Conservation (phyloP, 2,888 invertebrate genomes). For the Celastrina argiolus region DNA sequence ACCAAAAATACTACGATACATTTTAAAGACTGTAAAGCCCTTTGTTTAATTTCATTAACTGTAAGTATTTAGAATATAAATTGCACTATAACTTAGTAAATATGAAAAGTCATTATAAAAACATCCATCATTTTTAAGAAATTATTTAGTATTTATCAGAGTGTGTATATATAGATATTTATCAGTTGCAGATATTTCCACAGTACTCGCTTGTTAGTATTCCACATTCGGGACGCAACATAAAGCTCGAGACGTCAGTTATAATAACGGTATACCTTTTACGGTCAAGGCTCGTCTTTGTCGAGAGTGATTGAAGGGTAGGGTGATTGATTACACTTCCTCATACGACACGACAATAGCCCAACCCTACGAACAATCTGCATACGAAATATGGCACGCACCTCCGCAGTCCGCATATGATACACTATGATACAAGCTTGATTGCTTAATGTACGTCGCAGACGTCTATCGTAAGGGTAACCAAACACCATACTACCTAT, state of each 20-base stretch:
- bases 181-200: not conserved
- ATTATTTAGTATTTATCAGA: not conserved
- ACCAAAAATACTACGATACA: not conserved
- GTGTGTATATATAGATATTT: not conserved
- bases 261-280: constrained; percentile 21
- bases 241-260: constrained; percentile 16
- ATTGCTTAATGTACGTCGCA: not conserved
- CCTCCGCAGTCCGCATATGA: too few species aligned
- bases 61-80: not conserved
- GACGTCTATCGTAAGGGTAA: too few species aligned
- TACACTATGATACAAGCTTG: not conserved
- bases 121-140: not conserved
- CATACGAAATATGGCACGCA: constrained; percentile 9
- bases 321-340: constrained; percentile 15
- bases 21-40: too few species aligned
- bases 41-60: too few species aligned
- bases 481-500: too few species aligned
- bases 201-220: not conserved
- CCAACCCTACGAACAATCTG: constrained; percentile 8
- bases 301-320: constrained; percentile 17
- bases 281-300: constrained; percentile 9
- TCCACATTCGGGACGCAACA: not conserved
- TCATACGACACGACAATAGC: not conserved
- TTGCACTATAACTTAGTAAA: not conserved
- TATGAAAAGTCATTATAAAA: not conserved